These are phyloP conservation scores for Habrosyne pyritoides DNA, from an alignment of 2,888 invertebrate genomes.

Conservation along the genomic window DNA sequence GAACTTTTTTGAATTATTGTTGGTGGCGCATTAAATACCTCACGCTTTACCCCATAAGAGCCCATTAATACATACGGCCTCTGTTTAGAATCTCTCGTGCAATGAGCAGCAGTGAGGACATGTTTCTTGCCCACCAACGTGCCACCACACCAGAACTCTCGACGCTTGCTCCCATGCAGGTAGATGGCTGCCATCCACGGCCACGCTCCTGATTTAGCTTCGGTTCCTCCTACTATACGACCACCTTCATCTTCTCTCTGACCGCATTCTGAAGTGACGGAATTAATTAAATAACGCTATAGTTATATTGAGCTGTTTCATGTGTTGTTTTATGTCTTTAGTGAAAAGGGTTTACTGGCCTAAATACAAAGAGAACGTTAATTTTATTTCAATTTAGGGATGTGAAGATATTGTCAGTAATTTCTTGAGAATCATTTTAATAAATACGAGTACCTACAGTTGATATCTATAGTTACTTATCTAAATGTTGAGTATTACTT, in stretches of 20 bases:
- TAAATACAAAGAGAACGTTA: too few species aligned
- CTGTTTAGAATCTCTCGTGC: conserved; percentile 94
- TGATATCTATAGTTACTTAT: too few species aligned
- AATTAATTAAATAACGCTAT: conserved; percentile 32
- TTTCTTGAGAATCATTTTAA: too few species aligned
- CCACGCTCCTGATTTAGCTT: conserved; percentile 93
- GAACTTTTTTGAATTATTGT: too few species aligned
- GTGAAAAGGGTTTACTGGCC: too few species aligned
- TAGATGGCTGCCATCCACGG: conserved; percentile 99
- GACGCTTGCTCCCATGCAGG: conserved; percentile 91
- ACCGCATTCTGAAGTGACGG: conserved; percentile 92
- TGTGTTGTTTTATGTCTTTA: too few species aligned
- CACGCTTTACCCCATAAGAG: background rate
- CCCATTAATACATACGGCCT: conserved; percentile 87
- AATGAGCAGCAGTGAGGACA: conserved; percentile 96
- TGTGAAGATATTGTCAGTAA: too few species aligned
- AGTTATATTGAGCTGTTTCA: too few species aligned
- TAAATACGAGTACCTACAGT: too few species aligned
- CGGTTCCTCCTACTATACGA: conserved; percentile 95
- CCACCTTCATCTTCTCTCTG: conserved; percentile 92
- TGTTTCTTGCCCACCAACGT: conserved; percentile 92
- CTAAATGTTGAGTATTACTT: background rate
- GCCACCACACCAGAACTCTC: conserved; percentile 97
- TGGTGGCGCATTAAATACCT: too few species aligned
- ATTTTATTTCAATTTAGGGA: too few species aligned